These are phyloP conservation scores for Sphaeridia pumilis DNA, from an alignment of 2,888 invertebrate genomes.

Conservation along the genomic window DNA sequence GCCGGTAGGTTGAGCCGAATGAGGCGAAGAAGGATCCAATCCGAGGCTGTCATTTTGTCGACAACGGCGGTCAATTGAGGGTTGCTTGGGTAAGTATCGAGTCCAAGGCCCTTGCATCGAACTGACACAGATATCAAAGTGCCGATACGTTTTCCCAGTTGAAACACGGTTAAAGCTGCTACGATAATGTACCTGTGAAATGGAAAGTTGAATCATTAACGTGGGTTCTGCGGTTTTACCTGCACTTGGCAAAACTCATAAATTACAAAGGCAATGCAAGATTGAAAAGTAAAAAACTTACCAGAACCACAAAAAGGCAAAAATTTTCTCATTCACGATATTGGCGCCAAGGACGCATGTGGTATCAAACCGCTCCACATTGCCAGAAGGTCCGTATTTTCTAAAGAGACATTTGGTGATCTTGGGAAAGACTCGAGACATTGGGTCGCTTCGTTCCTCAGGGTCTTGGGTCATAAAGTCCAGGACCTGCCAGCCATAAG, in stretches of 20 bases:
- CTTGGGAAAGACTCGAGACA: slow-evolving; percentile 27
- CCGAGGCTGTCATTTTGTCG: slow-evolving; percentile 15
- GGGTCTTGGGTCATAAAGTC: slow-evolving; percentile 24
- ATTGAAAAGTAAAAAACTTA: slow-evolving; percentile 2
- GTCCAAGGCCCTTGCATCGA: slow-evolving; percentile 18
- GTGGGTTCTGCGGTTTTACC: not conserved
- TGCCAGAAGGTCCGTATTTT: slow-evolving; percentile 16
- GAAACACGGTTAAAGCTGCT: slow-evolving; percentile 11
- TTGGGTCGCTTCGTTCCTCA: slow-evolving; percentile 23
- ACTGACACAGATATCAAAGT: slow-evolving; percentile 20
- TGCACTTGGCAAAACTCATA: not conserved
- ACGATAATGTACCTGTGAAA: slow-evolving; percentile 17
- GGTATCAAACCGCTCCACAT: slow-evolving; percentile 19
- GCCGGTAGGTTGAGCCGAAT: slow-evolving; percentile 27
- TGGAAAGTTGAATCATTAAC: not conserved
- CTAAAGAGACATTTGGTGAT: slow-evolving; percentile 27
- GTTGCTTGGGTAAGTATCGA: slow-evolving; percentile 14
- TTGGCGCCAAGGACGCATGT: slow-evolving; percentile 16
- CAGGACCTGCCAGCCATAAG: slow-evolving; percentile 20
- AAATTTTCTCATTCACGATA: slow-evolving; percentile 20
- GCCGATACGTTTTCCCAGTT: slow-evolving; percentile 18
- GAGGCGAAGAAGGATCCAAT: slow-evolving; percentile 31
- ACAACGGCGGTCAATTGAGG: slow-evolving; percentile 15
- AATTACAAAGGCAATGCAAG: not conserved
- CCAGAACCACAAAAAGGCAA: slow-evolving; percentile 20